Base-by-base conservation (phyloP, 1,140 invertebrate species). In the Battus philenor region DNA sequence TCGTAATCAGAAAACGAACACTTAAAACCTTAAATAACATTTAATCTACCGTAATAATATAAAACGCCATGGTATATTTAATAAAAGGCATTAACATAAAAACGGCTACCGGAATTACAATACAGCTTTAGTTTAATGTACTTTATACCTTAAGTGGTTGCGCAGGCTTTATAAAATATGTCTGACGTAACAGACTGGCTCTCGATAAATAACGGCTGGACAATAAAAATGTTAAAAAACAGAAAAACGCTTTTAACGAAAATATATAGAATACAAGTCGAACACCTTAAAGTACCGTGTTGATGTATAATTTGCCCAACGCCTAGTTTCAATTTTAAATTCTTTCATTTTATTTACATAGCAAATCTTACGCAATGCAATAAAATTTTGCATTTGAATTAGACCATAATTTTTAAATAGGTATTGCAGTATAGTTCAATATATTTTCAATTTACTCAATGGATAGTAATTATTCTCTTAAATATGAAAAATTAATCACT, bases 61-160 rank as follows among this genome's bases (percentile, higher is more conserved):
- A 4, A 41, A 41, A 41, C 38, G 22, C 24, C 8, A 29, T 15
- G 9, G 29, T 9, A 8, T 41, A 39, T 26, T 26, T 13, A 39
- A 41, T 41, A 41, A 41, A 41, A 27, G 24, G 38, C 38, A 41
- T 41, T 41, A 41, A 27, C 38, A 41, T 41, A 41, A 41, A 41
- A 41, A 41, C 38, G 5, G 38, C 38, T 41, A 41, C 38, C 38
- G 38, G 38, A 41, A 41, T 41, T 41, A 41, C 38, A 16, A 41
- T 9, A 16, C 38, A 10, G 38, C 22, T 33, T 10, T 29, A 41
- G 13, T 41, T 41, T 27, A 22, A 36, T 9, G 33, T 36, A 41
- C 12, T 9, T 39, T 15, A 39, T 26, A 27, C 15, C 38, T 41
- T 41, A 29, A 41, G 38, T 41, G 38, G 38, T 41, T 41, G 26